Percentiles rank a stretch among this genome's conserved stretches.
Conservation (phyloP, 2,113 vertebrate species). For the Phodopus roborovskii region DNA sequence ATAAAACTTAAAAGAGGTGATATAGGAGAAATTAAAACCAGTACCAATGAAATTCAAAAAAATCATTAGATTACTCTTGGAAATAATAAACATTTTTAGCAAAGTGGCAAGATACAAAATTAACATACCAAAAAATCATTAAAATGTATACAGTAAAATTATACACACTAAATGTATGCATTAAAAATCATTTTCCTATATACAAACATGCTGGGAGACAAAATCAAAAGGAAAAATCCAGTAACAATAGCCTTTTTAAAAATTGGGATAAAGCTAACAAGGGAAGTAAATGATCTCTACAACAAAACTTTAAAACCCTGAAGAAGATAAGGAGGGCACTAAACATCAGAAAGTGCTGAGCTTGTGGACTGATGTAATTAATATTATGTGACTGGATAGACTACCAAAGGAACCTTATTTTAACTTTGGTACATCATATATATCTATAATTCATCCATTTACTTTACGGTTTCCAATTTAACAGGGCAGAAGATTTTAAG, state of each 20-base stretch:
- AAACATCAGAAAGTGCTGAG: background rate
- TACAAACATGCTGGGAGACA: background rate
- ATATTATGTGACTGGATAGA: background rate
- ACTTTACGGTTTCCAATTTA: background rate
- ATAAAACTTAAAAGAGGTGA: background rate
- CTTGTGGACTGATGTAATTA: background rate
- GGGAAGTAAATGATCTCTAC: background rate
- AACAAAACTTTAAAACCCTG: background rate
- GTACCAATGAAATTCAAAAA: background rate
- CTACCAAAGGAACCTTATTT: background rate
- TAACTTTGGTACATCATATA: background rate
- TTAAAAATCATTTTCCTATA: too few species aligned
- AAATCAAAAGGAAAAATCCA: background rate
- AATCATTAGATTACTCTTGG: background rate
- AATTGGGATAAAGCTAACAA: background rate
- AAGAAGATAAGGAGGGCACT: background rate
- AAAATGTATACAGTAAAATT: too few species aligned
- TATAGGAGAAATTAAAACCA: background rate
- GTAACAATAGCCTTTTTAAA: background rate
- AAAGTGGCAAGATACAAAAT: background rate
- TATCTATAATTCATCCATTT: background rate
- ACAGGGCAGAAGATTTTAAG: background rate
- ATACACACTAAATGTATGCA: too few species aligned
- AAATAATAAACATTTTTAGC: background rate
- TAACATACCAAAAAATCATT: background rate